Base-by-base conservation (phyloP, 1,140 invertebrate genomes). In the Lordiphosa collinella region DNA sequence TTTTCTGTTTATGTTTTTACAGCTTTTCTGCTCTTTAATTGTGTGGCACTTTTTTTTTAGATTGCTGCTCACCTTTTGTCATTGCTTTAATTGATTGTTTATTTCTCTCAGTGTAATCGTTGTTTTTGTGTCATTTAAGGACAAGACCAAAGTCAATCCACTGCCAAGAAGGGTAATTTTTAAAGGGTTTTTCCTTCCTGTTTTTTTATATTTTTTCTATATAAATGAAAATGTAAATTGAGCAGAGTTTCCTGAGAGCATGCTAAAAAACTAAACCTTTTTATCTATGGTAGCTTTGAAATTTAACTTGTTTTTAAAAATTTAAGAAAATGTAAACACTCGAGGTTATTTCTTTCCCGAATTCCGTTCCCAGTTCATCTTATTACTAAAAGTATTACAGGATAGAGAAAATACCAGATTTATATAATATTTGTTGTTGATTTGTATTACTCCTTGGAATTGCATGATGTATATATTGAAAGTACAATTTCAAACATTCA, bases 151-250 rank as follows among this genome's bases (percentile, higher is more conserved):
- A 68, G 43, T 44, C 65, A 44, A 68, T 35, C 60, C 25, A 71
- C 73, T 78, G 50, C 43, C 62, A 79, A 79, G 52, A 79, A 72
- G 68, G 75, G 73, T 79, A 79, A 60, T 57, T 67, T 58, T 41
- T 58, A 44, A 44, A 7, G 47, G 14, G 11, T 32, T 36, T 31
- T 46, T 50, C 16, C 14, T 37, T 11, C 37, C 37, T 10, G 3
- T 6, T 12, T 14, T 38, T 7, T 2, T 13, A 6, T 38, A 6
- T 29, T 8, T 13, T 38, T 13, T 14, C 6, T 37, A 12, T 37
- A 14, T 37, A 37, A 37, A 13, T 11, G 6, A 13, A 13, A 9
- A 9, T 38, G 6, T 14, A 18, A 14, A 40, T 16, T 40, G 37
- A 16, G 14, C 8, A 2, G 9, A 16, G 16, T 29, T 43, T 12